Evolutionary conservation across 2,113 vertebrate species (phyloP).

Genomic region (Petroica traversi): DNA sequence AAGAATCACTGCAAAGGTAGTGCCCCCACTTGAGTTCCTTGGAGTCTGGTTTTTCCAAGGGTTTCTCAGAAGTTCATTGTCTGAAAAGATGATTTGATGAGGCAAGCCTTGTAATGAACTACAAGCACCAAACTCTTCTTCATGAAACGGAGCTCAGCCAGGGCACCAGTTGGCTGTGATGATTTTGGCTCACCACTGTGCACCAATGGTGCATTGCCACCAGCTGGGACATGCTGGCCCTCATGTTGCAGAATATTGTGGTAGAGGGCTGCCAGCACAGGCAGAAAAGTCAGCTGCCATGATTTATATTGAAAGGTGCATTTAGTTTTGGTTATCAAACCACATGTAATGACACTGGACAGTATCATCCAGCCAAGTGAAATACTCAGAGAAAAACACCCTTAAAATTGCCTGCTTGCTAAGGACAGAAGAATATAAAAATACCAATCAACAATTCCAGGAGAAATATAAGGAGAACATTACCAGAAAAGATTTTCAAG

Average conservation of each 20-base stretch:
- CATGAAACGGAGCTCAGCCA: fast-evolving
- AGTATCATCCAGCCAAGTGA: background rate
- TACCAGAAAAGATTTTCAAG: background rate
- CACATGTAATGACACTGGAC: background rate
- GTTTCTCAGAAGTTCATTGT: background rate
- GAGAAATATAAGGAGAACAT: background rate
- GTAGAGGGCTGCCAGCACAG: background rate
- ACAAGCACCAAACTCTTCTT: background rate
- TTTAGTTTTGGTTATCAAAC: background rate
- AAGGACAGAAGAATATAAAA: background rate
- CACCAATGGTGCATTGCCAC: too few relatives aligned
- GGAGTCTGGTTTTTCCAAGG: background rate
- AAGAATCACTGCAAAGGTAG: background rate
- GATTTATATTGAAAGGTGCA: background rate
- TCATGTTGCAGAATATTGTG: background rate
- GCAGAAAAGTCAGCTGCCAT: background rate
- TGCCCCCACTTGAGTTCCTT: background rate
- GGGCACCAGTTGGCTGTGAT: background rate
- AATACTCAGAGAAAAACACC: background rate
- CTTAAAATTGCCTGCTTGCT: background rate
- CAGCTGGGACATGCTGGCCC: fast-evolving
- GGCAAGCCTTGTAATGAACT: background rate
- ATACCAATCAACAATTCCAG: background rate
- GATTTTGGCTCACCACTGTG: background rate
- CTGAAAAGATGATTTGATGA: background rate